These are phyloP conservation scores for Chamaedrilus cognettii DNA, from an alignment of 2,888 invertebrate genomes.

Conservation along the genomic window DNA sequence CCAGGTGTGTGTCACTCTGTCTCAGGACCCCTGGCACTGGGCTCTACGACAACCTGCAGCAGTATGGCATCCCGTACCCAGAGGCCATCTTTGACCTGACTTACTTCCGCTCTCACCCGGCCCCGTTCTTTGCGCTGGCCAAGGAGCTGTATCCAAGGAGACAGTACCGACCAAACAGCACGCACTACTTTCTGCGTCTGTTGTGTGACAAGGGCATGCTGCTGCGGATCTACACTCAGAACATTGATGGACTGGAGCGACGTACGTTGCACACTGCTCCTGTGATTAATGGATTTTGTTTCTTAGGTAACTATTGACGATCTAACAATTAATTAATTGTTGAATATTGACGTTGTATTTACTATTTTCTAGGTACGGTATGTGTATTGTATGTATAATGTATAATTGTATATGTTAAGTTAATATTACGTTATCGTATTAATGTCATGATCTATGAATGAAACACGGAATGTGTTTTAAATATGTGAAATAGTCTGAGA, in stretches of 20 bases:
- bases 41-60: conserved; percentile 85
- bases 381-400: too few species aligned
- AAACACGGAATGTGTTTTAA: too few species aligned
- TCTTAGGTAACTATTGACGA: too few species aligned
- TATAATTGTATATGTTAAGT: too few species aligned
- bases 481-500: too few species aligned
- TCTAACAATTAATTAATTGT: too few species aligned
- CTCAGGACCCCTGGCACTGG: conserved; percentile 85
- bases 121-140: conserved; percentile 89
- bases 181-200: conserved; percentile 59
- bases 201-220: conserved; percentile 58
- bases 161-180: conserved; percentile 60
- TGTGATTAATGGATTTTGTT: not conserved
- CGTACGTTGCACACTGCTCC: conserved; percentile 45
- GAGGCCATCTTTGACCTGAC: conserved; percentile 89
- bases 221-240: conserved; percentile 61
- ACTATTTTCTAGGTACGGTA: too few species aligned
- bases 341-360: too few species aligned
- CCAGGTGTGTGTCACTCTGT: too few species aligned
- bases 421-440: too few species aligned
- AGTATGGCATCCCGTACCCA: conserved; percentile 88
- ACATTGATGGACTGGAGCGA: conserved; percentile 61
- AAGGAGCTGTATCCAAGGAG: conserved; percentile 86
- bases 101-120: conserved; percentile 80
- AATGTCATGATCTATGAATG: too few species aligned